These are phyloP conservation scores for Aphelenchoides besseyi DNA, from an alignment of 1,140 invertebrate species.

Conservation along the genomic window DNA sequence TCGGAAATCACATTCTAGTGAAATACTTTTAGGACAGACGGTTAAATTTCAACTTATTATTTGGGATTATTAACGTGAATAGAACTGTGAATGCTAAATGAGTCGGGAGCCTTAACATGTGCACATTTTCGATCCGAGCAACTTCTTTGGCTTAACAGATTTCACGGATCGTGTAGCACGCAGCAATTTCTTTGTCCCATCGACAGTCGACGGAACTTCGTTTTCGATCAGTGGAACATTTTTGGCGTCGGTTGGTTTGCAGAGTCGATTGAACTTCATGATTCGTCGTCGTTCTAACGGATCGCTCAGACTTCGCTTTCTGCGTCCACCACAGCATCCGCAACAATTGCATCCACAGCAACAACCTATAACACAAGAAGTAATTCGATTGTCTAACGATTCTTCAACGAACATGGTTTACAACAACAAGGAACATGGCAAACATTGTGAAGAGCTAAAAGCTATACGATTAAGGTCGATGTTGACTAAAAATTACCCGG, in stretches of 20 bases:
- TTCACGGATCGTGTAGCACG: slow-evolving; percentile 7
- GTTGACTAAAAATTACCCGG: no score
- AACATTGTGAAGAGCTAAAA: slow-evolving; percentile 44
- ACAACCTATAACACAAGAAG: not conserved
- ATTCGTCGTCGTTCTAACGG: slow-evolving; percentile 14
- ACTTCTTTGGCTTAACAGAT: not conserved
- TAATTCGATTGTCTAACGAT: slow-evolving; percentile 12
- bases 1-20: slow-evolving; percentile 1
- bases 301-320: not conserved
- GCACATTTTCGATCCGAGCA: not conserved
- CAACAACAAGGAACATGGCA: slow-evolving; percentile 45
- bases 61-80: not conserved
- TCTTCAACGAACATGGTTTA: not conserved
- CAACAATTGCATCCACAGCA: not conserved
- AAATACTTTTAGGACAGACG: no score
- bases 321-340: slow-evolving; percentile 16
- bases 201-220: not conserved
- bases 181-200: not conserved
- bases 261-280: not conserved
- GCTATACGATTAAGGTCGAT: no score
- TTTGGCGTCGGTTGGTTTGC: not conserved
- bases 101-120: not conserved
- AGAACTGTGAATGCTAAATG: not conserved
- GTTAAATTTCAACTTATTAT: not conserved
- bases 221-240: not conserved